Evolutionary conservation across 2,888 invertebrate species (phyloP).

Genomic region (Philaethria dido): DNA sequence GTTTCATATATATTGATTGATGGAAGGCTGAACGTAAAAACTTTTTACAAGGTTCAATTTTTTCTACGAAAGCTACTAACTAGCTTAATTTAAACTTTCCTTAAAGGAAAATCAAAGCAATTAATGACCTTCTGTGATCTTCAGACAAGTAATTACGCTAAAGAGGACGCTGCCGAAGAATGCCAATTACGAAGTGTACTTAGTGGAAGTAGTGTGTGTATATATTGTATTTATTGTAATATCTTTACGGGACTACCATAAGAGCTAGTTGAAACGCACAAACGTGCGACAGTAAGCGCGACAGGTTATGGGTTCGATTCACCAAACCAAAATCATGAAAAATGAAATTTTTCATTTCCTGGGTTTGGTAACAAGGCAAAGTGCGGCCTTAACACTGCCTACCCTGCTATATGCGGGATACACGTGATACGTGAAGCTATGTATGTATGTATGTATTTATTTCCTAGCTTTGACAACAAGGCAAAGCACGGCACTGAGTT

Average conservation of each 20-base stretch:
- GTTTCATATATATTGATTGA: not conserved
- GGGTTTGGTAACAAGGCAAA: too few species aligned
- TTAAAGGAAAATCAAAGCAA: slow-evolving; percentile 3
- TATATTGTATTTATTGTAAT: not conserved
- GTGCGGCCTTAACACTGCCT: too few species aligned
- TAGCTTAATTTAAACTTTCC: slow-evolving; percentile 8
- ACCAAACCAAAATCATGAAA: too few species aligned
- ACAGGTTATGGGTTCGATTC: too few species aligned
- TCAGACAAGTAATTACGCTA: slow-evolving; percentile 5
- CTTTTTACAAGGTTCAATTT: not conserved
- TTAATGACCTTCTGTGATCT: not conserved
- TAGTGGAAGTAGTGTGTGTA: slow-evolving; percentile 1
- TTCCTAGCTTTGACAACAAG: too few species aligned
- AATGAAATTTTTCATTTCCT: too few species aligned
- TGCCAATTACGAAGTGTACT: slow-evolving; percentile 11
- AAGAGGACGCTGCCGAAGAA: not conserved
- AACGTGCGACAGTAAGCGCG: too few species aligned
- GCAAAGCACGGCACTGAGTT: too few species aligned
- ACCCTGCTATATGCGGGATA: too few species aligned
- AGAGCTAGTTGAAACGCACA: too few species aligned
- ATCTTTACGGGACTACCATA: not conserved
- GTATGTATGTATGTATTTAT: too few species aligned
- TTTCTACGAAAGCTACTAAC: not conserved
- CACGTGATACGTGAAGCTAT: too few species aligned
- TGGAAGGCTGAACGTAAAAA: not conserved